Evolutionary conservation across 2,888 invertebrate species (phyloP), one percentile per base, ranked within the genome.

Genomic region (Idaea aversata): DNA sequence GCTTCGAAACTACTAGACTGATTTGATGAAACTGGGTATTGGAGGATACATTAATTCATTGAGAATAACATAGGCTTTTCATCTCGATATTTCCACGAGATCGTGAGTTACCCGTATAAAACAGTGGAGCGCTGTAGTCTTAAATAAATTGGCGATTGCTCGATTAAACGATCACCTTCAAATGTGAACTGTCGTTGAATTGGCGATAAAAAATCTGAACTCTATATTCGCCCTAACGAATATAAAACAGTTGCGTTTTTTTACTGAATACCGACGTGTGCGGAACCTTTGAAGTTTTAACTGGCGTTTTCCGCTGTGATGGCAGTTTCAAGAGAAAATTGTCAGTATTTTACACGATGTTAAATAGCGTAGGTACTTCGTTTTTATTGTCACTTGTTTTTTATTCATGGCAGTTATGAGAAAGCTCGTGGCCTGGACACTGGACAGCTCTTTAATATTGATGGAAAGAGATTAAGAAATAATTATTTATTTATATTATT

Each of bases 231-330:
- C 47, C 47, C 47, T 47, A 47, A 47, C 7, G 47, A 36, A 59
- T 15, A 63, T 63, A 34, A 63, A 57, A 63, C 36, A 13, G 58
- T 16, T 25, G 59, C 16, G 15, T 38, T 25, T 57, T 13, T 38
- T 59, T 59, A 47, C 47, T 47, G 47, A 47, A 47, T 13, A 47
- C 47, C 47, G 47, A 47, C 47, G 47, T 47, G 47, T 47, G 10
- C 47, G 7, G 47, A 47, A 10, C 47, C 47, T 59, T 59, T 25
- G 36, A 59, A 6, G 13, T 35, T 36, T 47, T 47, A 47, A 47
- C 47, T 47, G 47, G 47, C 10, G 47, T 47, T 47, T 47, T 47
- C 47, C 47, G 47, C 47, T 7, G 47, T 47, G 47, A 47, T 13
- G 10, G 47, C 47, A 47, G 47, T 4, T 47, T 47, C 47, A 47